These are phyloP conservation scores for Toxonevra muliebris DNA, from an alignment of 2,888 invertebrate genomes.

Conservation along the genomic window DNA sequence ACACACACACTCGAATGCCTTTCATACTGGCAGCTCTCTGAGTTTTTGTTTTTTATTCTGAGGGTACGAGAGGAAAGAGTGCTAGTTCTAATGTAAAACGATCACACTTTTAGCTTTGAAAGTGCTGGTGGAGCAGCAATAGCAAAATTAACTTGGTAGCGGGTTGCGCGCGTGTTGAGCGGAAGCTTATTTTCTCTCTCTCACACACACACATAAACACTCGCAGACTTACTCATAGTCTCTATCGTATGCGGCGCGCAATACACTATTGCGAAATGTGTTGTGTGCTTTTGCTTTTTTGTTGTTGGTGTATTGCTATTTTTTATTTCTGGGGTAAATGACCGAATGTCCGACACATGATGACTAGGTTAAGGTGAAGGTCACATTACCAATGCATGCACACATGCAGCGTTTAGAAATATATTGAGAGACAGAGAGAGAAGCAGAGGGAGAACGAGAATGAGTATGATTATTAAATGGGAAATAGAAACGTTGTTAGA, in stretches of 20 bases:
- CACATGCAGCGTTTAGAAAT: slow-evolving; percentile 20
- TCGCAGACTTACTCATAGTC: not conserved
- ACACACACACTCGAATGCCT: slow-evolving; percentile 25
- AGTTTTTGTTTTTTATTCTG: too few relatives aligned
- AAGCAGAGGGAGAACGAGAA: not conserved
- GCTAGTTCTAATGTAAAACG: too few relatives aligned
- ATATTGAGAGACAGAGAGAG: not conserved
- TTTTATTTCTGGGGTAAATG: slow-evolving; percentile 57
- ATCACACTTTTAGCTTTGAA: too few relatives aligned
- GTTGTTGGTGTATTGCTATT: not conserved
- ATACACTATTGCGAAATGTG: not conserved
- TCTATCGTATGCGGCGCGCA: not conserved
- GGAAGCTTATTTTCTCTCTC: not conserved
- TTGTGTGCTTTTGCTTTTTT: not conserved
- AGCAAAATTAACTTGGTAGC: too few relatives aligned
- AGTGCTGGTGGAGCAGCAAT: too few relatives aligned
- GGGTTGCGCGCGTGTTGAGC: not conserved
- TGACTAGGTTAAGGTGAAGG: slow-evolving; percentile 68
- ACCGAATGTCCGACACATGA: slow-evolving; percentile 65
- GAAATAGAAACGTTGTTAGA: slow-evolving; percentile 19
- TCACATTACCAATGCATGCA: slow-evolving; percentile 47
- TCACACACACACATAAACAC: not conserved
- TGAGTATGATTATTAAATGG: not conserved
- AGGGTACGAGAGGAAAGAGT: too few relatives aligned
- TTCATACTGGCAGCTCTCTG: not conserved